Base-by-base conservation (phyloP, 2,888 invertebrate genomes). In the Andrena fulva region DNA sequence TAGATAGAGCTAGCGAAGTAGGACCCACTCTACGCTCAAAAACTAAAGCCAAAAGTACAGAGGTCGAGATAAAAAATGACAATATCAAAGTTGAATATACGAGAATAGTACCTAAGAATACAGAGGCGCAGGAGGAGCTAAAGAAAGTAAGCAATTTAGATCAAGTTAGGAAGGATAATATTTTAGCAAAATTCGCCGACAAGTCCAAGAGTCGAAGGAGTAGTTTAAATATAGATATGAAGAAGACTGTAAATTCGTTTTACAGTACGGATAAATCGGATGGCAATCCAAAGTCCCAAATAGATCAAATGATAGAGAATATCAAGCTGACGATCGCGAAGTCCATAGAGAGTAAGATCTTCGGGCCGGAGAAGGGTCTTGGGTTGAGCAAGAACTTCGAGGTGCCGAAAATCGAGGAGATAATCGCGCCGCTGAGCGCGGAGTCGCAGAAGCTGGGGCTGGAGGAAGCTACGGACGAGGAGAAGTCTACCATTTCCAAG, bases 281-380 rank as follows among this genome's bases (percentile, higher is more conserved):
- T 0, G 88, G 89, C 0, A 86, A 87, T 2, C 86, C 90, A 0
- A 92, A 92, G 50, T 92, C 92, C 0, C 90, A 92, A 20, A 93
- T 94, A 69, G 94, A 94, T 84, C 91, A 92, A 74, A 94, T 94
- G 93, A 93, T 94, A 72, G 92, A 93, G 52, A 90, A 90, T 56
- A 93, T 94, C 24, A 94, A 94, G 77, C 78, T 93, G 5, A 92
- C 89, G 0, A 94, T 94, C 27, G 93, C 90, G 0, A 93, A 93
- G 71, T 90, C 93, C 0, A 94, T 94, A 31, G 93, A 94, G 67
- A 92, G 89, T 69, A 93, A 92, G 73, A 91, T 92, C 29, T 93
- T 90, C 33, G 90, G 91, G 0, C 88, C 91, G 0, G 93, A 92
- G 3, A 93, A 92, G 72, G 78, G 84, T 12, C 85, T 92, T 10